phyloP scores from a whole-genome alignment of 2,113 vertebrate species.

The Atlantisia rogersi region DNA sequence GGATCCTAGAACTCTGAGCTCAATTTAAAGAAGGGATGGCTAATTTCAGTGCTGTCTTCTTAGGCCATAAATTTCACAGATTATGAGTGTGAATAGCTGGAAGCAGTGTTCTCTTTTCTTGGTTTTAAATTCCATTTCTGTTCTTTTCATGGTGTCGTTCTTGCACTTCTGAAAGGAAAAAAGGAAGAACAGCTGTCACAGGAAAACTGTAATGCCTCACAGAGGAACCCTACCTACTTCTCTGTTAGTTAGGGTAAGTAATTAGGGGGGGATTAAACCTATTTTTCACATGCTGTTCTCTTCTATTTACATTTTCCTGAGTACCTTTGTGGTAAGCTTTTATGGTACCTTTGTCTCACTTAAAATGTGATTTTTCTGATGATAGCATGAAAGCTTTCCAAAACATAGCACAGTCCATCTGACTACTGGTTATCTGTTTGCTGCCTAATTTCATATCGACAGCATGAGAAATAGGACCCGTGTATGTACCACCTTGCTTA shows the following conservation, averaged over 20 bases:
- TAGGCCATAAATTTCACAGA: constrained; percentile 20
- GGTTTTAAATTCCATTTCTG: constrained; percentile 19
- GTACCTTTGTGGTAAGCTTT: not conserved
- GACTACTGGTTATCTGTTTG: not conserved
- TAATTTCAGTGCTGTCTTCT: constrained; percentile 20
- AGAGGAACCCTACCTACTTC: not conserved
- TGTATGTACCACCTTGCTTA: not conserved
- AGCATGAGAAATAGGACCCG: not conserved
- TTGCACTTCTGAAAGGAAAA: not conserved
- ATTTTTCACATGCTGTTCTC: not conserved
- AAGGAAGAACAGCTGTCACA: not conserved
- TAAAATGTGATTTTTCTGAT: not conserved
- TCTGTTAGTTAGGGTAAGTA: not conserved
- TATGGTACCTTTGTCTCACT: not conserved
- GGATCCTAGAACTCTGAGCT: not conserved
- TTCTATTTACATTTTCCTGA: not conserved
- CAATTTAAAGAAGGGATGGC: not conserved
- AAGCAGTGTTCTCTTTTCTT: constrained; percentile 13
- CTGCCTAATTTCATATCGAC: not conserved
- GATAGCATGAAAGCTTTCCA: not conserved
- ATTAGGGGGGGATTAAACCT: not conserved
- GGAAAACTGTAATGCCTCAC: not conserved
- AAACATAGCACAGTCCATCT: not conserved
- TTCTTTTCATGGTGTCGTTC: not conserved
- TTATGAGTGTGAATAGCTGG: constrained; percentile 15